phyloP scores from a whole-genome alignment of 2,113 vertebrate genomes.

The Channa argus region DNA sequence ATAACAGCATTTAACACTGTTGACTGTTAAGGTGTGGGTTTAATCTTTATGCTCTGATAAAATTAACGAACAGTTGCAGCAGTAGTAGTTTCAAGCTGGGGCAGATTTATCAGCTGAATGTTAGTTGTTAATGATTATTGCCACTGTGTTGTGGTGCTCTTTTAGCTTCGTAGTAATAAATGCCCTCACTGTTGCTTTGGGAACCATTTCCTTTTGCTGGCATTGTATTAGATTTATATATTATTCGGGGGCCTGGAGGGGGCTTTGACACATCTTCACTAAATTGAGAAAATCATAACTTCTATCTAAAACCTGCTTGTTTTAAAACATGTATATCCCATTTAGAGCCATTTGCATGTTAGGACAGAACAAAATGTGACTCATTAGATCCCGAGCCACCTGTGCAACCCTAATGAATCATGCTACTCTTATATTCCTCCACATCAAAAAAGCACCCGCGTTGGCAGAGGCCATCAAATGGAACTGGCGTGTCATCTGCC shows the following conservation, averaged over 20 bases:
- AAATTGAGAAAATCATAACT: background rate
- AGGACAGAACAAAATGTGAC: slow-evolving; percentile 46
- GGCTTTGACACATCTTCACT: background rate
- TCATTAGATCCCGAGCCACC: slow-evolving; percentile 73
- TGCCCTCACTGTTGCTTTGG: background rate
- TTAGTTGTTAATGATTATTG: background rate
- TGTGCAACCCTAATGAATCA: slow-evolving; percentile 71
- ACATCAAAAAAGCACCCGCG: slow-evolving; percentile 34
- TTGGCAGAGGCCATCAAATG: slow-evolving; percentile 66
- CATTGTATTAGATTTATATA: background rate
- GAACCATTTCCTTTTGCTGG: background rate
- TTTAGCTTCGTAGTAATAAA: background rate
- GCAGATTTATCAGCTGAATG: background rate
- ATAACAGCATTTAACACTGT: background rate
- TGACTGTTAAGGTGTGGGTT: background rate
- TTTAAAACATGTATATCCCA: background rate
- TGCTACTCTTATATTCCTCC: slow-evolving; percentile 49
- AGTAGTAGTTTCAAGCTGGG: background rate
- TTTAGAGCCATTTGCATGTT: slow-evolving; percentile 34
- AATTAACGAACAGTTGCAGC: background rate
- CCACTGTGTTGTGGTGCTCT: background rate
- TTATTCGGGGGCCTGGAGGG: no score
- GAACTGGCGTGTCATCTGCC: slow-evolving; percentile 73
- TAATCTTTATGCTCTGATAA: background rate
- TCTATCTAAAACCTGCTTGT: background rate